A percentile compares a stretch with the other conserved stretches of the same genome.
phyloP scores from a whole-genome alignment of 2,888 invertebrate genomes.

The Ochlodes sylvanus region DNA sequence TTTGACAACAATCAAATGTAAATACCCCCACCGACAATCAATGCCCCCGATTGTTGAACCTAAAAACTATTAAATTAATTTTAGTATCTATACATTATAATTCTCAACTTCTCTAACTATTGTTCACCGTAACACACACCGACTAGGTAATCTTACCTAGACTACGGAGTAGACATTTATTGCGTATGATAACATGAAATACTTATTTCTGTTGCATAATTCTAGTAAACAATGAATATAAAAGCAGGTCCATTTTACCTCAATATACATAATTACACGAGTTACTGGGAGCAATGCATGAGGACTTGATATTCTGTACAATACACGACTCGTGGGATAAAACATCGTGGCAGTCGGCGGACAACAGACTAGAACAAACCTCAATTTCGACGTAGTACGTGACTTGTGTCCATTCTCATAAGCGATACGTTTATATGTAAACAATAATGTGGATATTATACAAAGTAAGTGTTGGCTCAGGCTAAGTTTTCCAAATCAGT shows the following conservation, averaged over 20 bases:
- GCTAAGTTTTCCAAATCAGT: background rate
- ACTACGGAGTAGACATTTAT: no score
- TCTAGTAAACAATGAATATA: background rate
- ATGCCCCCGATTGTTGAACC: slow-evolving; percentile 57
- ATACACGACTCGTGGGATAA: slow-evolving; percentile 56
- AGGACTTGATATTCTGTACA: slow-evolving; percentile 55
- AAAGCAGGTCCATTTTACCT: slow-evolving; percentile 2
- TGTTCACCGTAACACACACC: no score
- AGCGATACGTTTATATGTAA: background rate
- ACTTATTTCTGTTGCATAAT: background rate
- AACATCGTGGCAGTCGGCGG: slow-evolving; percentile 44
- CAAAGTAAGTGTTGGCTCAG: background rate
- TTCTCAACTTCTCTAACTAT: no score
- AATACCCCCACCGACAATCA: slow-evolving; percentile 57
- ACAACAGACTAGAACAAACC: slow-evolving; percentile 23
- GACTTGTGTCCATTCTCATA: slow-evolving; percentile 17
- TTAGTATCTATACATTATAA: no score
- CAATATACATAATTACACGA: slow-evolving; percentile 24
- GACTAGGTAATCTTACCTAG: no score
- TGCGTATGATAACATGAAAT: no score
- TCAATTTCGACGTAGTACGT: slow-evolving; percentile 20
- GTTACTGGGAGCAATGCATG: slow-evolving; percentile 52
- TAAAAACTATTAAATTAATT: no score
- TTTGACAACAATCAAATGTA: slow-evolving; percentile 73
- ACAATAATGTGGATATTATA: background rate